Evolutionary conservation across 2,888 invertebrate species (phyloP), one percentile per base, ranked within the genome.

Genomic region (Theretra japonica): DNA sequence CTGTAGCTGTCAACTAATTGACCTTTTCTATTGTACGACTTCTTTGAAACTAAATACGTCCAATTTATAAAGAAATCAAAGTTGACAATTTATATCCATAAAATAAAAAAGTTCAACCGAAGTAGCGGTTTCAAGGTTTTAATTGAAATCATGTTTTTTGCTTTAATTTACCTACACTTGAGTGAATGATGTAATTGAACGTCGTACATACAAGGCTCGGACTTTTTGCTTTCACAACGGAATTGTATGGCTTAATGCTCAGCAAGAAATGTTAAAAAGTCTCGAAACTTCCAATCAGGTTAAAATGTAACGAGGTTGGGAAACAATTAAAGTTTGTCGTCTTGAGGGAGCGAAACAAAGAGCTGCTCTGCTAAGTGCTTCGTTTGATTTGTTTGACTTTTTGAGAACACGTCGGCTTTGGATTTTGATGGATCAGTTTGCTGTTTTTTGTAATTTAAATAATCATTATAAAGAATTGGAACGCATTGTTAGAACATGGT

Each of bases 351-450:
- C 81, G 80, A 85, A 82, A 77, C 78, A 78, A 80, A 81, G 78
- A 80, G 79, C 76, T 79, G 74, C 75, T 74, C 73, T 74, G 80
- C 80, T 88, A 90, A 90, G 90, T 89, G 89, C 87, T 88, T 80
- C 76, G 79, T 83, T 87, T 88, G 88, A 90, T 91, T 90, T 90
- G 89, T 92, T 91, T 91, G 89, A 89, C 86, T 91, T 90, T 81
- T 28, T 65, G 70, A 56, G 65, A 71, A 71, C 23, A 25, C 56
- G 33, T 65, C 56, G 17, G 17, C 65, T 65, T 41, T 41, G 25
- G 56, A 41, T n/a, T 71, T 71, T 56, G 6, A 53, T 28, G 48
- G 21, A 50, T 53, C 53, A 28, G 57, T 71, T 30, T n/a, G 19
- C 56, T n/a, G 60, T 30, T 60, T 23, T 15, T 48, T 65, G 21